Evolutionary conservation across 2,888 invertebrate genomes (phyloP).

Genomic region (Drosophila heteroneura): DNA sequence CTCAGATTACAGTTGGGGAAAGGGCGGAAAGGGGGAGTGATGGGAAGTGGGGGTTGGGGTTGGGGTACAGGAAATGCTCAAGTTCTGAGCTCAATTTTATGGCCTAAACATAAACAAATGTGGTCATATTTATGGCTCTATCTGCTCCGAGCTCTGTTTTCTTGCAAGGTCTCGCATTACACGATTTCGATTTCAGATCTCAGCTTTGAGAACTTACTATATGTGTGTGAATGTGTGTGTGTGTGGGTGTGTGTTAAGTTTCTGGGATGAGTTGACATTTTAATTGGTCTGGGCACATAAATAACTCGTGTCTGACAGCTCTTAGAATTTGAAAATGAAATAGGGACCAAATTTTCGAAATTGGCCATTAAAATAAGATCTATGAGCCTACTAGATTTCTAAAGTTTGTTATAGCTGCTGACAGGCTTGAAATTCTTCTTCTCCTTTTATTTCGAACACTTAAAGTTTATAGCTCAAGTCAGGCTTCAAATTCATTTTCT

Average conservation of each 20-base stretch:
- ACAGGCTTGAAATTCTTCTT: background rate
- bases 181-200: slow-evolving; percentile 51
- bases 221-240: background rate
- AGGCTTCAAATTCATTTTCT: background rate
- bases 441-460: background rate
- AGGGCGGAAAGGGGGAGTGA: background rate
- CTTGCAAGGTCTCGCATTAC: slow-evolving; percentile 56
- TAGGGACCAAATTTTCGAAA: slow-evolving; percentile 11
- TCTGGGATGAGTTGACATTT: slow-evolving; percentile 57
- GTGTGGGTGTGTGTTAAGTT: slow-evolving; percentile 12
- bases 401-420: background rate
- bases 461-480: background rate
- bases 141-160: slow-evolving; percentile 30
- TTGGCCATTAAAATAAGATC: slow-evolving; percentile 21
- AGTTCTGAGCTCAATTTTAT: slow-evolving; percentile 56
- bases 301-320: slow-evolving; percentile 55
- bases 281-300: slow-evolving; percentile 64
- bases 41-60: background rate
- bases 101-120: slow-evolving; percentile 62
- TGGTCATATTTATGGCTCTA: slow-evolving; percentile 56
- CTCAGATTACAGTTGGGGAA: slow-evolving; percentile 5
- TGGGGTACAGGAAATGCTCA: slow-evolving; percentile 58
- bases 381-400: slow-evolving; percentile 1
- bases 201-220: slow-evolving; percentile 24
- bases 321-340: slow-evolving; percentile 20